phyloP scores from a whole-genome alignment of 2,113 vertebrate species.

The Aix galericulata region DNA sequence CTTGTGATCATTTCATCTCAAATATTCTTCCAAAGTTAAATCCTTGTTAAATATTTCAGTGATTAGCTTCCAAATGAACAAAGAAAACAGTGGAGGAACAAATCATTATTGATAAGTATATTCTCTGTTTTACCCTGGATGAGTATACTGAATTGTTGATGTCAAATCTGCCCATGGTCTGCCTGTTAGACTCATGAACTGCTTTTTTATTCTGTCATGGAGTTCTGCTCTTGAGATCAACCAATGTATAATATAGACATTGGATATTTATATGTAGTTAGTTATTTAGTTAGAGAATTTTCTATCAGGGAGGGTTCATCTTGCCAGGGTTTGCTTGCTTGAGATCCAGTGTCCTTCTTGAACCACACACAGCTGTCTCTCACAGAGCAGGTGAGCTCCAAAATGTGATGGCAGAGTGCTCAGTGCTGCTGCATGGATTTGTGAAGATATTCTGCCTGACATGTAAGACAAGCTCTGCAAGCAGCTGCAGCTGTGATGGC shows the following conservation, averaged over 20 bases:
- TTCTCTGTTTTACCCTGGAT: background rate
- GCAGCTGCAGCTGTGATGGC: background rate
- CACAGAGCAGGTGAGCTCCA: background rate
- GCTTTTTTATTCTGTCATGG: background rate
- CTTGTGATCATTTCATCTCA: background rate
- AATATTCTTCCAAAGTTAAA: background rate
- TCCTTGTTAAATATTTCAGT: background rate
- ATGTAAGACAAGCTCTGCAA: background rate
- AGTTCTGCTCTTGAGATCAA: background rate
- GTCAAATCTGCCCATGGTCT: background rate
- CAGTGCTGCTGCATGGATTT: background rate
- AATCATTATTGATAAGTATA: background rate
- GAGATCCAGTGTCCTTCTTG: background rate
- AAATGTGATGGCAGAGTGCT: background rate
- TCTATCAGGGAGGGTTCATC: background rate
- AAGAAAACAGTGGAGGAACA: background rate
- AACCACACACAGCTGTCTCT: background rate
- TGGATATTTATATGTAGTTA: background rate
- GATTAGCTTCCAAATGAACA: constrained; percentile 1
- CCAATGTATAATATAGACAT: background rate
- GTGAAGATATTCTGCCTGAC: background rate
- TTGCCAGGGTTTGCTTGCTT: background rate
- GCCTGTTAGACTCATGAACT: rapidly evolving
- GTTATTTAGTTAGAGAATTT: background rate
- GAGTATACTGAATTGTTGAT: background rate